Evolutionary conservation across 1,140 invertebrate species (phyloP).

Genomic region (Papilio polyxenes): DNA sequence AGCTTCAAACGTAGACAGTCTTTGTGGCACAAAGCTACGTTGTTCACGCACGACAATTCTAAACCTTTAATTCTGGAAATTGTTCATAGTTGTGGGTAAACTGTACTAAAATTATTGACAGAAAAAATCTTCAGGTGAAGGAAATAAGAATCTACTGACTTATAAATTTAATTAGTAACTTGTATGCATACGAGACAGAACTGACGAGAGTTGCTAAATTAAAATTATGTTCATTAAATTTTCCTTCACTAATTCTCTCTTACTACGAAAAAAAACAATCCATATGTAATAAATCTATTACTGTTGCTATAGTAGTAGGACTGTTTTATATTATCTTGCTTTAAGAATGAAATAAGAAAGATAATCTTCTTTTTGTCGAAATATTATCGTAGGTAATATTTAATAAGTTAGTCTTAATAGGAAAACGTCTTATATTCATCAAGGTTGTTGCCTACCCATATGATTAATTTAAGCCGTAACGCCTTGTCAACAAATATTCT

Average conservation of each 20-base stretch:
- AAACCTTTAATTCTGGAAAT: background rate
- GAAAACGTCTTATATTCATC: conserved; percentile 5
- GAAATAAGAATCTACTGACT: too few relatives aligned
- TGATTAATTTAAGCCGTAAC: conserved; percentile 27
- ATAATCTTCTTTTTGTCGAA: background rate
- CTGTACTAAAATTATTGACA: background rate
- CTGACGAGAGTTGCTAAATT: too few relatives aligned
- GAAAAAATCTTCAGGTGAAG: too few relatives aligned
- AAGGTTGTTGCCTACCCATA: conserved; percentile 1
- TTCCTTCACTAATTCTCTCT: too few relatives aligned
- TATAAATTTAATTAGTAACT: too few relatives aligned
- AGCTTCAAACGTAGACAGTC: background rate
- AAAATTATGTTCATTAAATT: too few relatives aligned
- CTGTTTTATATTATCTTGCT: too few relatives aligned
- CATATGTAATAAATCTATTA: too few relatives aligned
- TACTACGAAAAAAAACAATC: too few relatives aligned
- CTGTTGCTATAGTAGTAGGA: too few relatives aligned
- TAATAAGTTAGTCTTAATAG: background rate
- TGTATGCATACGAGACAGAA: too few relatives aligned
- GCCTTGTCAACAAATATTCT: conserved; percentile 29
- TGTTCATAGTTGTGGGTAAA: background rate
- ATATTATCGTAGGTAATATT: background rate
- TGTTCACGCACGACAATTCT: background rate
- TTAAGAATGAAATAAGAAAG: background rate
- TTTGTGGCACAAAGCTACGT: background rate